Base-by-base conservation (phyloP, 2,113 vertebrate species). In the Neogale vison region DNA sequence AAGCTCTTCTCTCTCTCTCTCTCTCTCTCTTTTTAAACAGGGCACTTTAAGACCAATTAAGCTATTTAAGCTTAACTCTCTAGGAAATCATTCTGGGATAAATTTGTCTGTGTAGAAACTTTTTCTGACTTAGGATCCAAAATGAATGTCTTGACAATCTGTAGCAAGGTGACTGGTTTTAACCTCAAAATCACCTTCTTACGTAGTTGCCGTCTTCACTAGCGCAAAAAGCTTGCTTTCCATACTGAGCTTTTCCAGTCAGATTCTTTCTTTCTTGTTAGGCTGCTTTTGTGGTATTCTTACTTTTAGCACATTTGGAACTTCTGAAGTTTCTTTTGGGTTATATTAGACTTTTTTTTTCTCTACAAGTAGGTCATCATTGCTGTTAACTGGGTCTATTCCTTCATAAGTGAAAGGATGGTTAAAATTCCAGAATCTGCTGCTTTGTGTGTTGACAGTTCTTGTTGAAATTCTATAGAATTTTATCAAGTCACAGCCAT, bases 291-390 rank as follows among this genome's bases (percentile, higher is more conserved):
- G 98, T 99, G 98, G 98, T 98, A 98, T 98, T 97, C 98, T 97
- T 99, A 97, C 97, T 98, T 98, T 98, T 98, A 98, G 98, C 98
- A 99, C 97, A 96, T 98, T 99, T 99, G 99, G 98, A 99, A 99
- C 96, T 98, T 90, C 3, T 1, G 1, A 98, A 98, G 98, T 99
- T 99, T 99, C 98, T 99, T 97, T 99, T 99, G 98, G 98, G 98
- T 96, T 81, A 96, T 96, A 92, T 98, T 98, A 98, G 72, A 92
- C 98, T 98, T 98, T 97, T 96, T 96, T 97, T 98, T 50, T 50
- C 18, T 96, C 94, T 98, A 98, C 98, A 99, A 98, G 97, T 98
- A 97, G 97, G 98, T 98, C 98, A 98, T 98, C 98, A 94, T 96
- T 98, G 96, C 97, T 98, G 89, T 98, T 98, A 98, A 98, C 98